phyloP scores from a whole-genome alignment of 1,140 invertebrate species.

The Philaenus spumarius region DNA sequence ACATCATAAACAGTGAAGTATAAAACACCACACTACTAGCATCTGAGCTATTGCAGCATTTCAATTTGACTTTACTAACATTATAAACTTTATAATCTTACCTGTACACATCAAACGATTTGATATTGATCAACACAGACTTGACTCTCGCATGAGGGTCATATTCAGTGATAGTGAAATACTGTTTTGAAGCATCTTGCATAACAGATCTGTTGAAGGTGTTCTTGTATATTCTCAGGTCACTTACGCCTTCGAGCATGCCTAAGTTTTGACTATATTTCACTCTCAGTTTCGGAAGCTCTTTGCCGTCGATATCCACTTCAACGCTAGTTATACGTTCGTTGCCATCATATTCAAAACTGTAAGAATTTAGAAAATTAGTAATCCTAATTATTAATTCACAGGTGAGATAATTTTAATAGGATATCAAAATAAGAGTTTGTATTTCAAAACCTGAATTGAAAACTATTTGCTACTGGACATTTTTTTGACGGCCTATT shows the following conservation, averaged over 20 bases:
- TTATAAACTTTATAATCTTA: too few relatives aligned
- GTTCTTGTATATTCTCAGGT: constrained; percentile 75
- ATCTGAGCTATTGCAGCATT: too few relatives aligned
- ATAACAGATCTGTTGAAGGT: constrained; percentile 81
- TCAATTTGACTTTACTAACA: too few relatives aligned
- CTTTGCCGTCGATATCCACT: constrained; percentile 79
- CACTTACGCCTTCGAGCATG: constrained; percentile 73
- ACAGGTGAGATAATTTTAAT: not conserved
- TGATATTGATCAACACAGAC: constrained; percentile 73
- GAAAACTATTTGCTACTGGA: too few relatives aligned
- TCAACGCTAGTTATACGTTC: constrained; percentile 79
- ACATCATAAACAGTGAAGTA: too few relatives aligned
- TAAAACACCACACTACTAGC: too few relatives aligned
- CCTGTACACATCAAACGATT: constrained; percentile 73
- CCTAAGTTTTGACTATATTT: constrained; percentile 86
- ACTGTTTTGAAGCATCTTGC: constrained; percentile 81
- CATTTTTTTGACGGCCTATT: too few relatives aligned
- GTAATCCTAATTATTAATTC: not conserved
- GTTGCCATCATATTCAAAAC: constrained; percentile 86
- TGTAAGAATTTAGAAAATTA: constrained; percentile 29
- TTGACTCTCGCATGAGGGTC: constrained; percentile 76
- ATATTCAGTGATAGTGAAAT: constrained; percentile 77
- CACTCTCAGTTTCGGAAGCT: constrained; percentile 56
- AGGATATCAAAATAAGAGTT: not conserved
- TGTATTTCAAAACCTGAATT: not conserved